Conservation (phyloP, 2,797 vertebrate genomes). For the Botia kubotai region DNA sequence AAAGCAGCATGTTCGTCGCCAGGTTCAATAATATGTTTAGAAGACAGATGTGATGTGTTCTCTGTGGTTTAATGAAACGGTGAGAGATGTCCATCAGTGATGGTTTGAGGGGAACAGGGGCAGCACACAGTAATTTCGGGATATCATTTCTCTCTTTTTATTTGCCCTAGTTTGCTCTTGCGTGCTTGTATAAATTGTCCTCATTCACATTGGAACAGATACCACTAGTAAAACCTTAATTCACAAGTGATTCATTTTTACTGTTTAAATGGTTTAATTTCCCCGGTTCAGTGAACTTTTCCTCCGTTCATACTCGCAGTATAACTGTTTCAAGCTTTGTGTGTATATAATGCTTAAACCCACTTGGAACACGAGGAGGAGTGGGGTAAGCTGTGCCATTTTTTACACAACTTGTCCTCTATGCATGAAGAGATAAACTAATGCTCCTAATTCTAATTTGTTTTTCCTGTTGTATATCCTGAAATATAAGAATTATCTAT, state of each 20-base stretch:
- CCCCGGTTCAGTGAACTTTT: conserved; percentile 26
- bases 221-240: conserved; percentile 41
- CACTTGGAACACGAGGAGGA: background rate
- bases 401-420: background rate
- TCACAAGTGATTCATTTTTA: conserved; percentile 55
- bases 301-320: background rate
- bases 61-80: conserved; percentile 56
- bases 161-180: conserved; percentile 56
- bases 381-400: background rate
- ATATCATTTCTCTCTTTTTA: conserved; percentile 53
- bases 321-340: conserved; percentile 43
- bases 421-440: too few species aligned
- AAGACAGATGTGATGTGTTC: conserved; percentile 62
- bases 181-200: conserved; percentile 60
- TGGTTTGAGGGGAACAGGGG: conserved; percentile 53
- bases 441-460: too few species aligned
- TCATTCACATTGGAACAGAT: conserved; percentile 51
- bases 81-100: conserved; percentile 46
- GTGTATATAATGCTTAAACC: background rate
- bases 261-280: conserved; percentile 53
- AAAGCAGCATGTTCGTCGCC: conserved; percentile 58
- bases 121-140: conserved; percentile 47
- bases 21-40: conserved; percentile 67
- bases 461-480: too few species aligned
- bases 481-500: too few species aligned